Base-by-base conservation (phyloP, 2,797 vertebrate species). In the Enteromius radiatus region DNA sequence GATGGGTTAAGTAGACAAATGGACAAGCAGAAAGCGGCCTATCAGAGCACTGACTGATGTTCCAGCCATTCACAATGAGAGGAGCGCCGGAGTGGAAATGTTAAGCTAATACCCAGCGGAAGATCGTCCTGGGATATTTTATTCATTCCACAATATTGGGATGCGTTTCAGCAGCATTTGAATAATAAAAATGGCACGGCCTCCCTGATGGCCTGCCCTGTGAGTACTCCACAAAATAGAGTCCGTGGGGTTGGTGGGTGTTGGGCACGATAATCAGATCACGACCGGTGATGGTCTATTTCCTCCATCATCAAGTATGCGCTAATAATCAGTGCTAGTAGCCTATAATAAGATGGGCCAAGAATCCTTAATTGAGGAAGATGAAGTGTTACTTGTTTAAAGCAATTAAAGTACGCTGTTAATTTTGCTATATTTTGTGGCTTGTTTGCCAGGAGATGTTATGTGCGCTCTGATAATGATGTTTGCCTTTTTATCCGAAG, bases 181-280 rank as follows among this genome's bases (percentile, higher is more conserved):
- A 88, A 85, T 86, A 87, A 85, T 88, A 85, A 87, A 88, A 88
- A 84, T 64, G 78, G 74, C 80, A 78, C 7, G 31, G 74, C 63
- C 77, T 88, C 78, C 64, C 78, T 26, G 65, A 80, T 84, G 71
- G 78, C 56, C 76, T 61, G 70, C 74, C 49, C 64, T 63, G 82
- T 21, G 67, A 83, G 80, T 41, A 4, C 64, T n/a, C 28, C 19
- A 63, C 69, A 84, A 85, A 83, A 89, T 83, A 67, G 85, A 82
- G 86, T 82, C 52, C 3, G 15, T 2, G 23, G 76, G 54, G 28
- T 21, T 33, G 67, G 14, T 9, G n/a, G 31, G 41, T 45, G 71
- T 23, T 12, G n/a, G 38, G 41, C 47, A 49, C n/a, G 10, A 49
- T 71, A 77, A 83, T 86, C 76, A 59, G 67, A 87, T 88, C 78